Evolutionary conservation across 2,113 vertebrate genomes (phyloP).

Genomic region (Eulacestoma nigropectus): DNA sequence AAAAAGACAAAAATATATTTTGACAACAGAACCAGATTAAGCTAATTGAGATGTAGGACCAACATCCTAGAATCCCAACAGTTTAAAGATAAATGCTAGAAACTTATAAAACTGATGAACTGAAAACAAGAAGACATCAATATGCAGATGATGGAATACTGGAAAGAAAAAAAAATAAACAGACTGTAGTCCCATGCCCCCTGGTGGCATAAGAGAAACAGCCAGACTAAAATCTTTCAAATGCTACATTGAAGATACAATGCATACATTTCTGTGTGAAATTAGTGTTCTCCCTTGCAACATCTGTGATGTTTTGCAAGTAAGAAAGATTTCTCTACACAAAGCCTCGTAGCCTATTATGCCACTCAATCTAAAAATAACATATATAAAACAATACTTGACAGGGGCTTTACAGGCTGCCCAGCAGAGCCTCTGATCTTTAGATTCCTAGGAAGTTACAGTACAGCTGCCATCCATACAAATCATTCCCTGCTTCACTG

Average conservation of each 20-base stretch:
- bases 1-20: neutral
- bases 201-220: slow-evolving; percentile 35
- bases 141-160: neutral
- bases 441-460: neutral
- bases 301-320: neutral
- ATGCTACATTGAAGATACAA: neutral
- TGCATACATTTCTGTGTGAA: neutral
- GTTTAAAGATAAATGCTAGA: neutral
- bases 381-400: neutral
- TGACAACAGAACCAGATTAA: neutral
- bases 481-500: neutral
- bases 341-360: neutral
- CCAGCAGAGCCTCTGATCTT: neutral
- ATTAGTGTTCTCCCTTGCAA: neutral
- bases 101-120: neutral
- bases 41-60: neutral
- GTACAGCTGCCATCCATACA: neutral
- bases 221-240: neutral
- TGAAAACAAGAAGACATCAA: neutral
- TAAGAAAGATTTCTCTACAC: neutral
- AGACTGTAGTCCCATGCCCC: slow-evolving; percentile 11
- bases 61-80: neutral
- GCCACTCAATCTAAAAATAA: neutral
- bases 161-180: neutral
- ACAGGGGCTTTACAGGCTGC: neutral